Evolutionary conservation across 2,797 vertebrate genomes (phyloP).

Genomic region (Siniperca undulata): DNA sequence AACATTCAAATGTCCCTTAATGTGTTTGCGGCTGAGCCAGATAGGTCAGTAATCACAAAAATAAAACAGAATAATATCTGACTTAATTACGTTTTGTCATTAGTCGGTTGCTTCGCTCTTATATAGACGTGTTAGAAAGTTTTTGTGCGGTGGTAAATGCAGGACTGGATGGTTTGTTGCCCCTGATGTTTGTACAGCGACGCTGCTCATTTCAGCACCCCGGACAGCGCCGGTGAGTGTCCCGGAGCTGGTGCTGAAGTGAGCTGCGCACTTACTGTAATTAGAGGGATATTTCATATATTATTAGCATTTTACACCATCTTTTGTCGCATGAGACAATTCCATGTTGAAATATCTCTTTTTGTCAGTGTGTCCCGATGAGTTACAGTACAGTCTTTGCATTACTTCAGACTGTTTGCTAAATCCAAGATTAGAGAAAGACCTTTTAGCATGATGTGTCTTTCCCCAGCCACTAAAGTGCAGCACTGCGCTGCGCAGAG

Average conservation of each 20-base stretch:
- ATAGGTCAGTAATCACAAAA: background rate
- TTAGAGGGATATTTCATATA: rapidly evolving
- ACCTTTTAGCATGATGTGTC: slow-evolving; percentile 37
- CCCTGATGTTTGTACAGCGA: too few relatives aligned
- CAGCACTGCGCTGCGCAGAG: slow-evolving; percentile 57
- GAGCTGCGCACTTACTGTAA: background rate
- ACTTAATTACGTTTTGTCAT: background rate
- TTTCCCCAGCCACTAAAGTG: slow-evolving; percentile 49
- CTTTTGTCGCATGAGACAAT: too few relatives aligned
- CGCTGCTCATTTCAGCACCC: slow-evolving; percentile 26
- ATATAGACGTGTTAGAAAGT: slow-evolving; percentile 13
- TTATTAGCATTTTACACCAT: rapidly evolving
- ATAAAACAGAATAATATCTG: background rate
- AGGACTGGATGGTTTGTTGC: background rate
- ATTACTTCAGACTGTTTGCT: background rate
- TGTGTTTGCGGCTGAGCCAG: background rate
- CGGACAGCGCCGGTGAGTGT: slow-evolving; percentile 24
- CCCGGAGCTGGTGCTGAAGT: slow-evolving; percentile 38
- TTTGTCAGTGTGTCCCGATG: background rate
- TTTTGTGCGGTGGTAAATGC: background rate
- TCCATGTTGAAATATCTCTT: too few relatives aligned
- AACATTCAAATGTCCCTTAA: background rate
- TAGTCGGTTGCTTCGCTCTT: background rate
- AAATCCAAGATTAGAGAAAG: background rate
- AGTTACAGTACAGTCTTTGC: background rate